Evolutionary conservation across 2,888 invertebrate species (phyloP).

Genomic region (Allacma fusca): DNA sequence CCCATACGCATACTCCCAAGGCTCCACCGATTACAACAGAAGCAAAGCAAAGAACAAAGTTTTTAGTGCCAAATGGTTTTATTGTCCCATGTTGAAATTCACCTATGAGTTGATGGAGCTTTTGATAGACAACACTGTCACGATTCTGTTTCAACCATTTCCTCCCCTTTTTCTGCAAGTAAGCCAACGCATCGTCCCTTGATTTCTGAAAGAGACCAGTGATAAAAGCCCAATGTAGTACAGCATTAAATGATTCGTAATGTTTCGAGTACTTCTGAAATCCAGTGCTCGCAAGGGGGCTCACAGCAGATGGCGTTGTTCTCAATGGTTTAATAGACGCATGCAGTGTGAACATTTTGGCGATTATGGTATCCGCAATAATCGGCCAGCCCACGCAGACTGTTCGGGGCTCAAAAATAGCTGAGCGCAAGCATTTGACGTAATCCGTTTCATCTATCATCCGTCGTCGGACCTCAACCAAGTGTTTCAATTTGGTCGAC

Average conservation of each 20-base stretch:
- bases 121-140: background rate
- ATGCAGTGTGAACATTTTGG: conserved; percentile 13
- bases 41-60: background rate
- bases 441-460: background rate
- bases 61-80: conserved; percentile 1
- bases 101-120: background rate
- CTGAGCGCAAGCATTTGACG: background rate
- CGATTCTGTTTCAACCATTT: too few species aligned
- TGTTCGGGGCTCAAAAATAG: background rate
- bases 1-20: background rate
- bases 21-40: background rate
- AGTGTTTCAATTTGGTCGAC: too few species aligned
- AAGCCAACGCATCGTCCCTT: background rate
- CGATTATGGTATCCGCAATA: background rate
- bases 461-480: background rate
- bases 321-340: background rate
- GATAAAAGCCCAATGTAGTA: background rate
- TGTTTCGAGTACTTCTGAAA: conserved; percentile 6
- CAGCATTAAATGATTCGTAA: background rate
- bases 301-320: background rate
- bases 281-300: background rate
- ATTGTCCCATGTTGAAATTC: background rate
- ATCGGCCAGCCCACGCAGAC: conserved; percentile 26
- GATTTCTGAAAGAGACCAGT: background rate
- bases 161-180: too few species aligned